Conservation (phyloP, 2,888 invertebrate genomes). For the Dynastes hyllus region DNA sequence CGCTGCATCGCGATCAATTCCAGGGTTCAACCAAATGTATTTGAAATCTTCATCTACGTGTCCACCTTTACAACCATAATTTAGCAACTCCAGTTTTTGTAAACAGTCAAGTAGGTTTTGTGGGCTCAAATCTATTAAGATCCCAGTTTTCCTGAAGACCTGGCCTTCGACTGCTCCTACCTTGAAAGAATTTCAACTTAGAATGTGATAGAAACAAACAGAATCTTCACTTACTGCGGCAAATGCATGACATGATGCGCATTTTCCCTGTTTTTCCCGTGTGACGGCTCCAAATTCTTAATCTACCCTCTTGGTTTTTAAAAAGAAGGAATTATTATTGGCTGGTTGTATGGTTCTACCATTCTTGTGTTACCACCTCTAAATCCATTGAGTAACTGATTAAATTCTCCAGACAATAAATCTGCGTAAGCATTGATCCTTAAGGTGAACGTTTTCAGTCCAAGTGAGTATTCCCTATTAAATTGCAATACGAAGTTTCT, state of each 20-base stretch:
- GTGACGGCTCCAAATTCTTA: constrained; percentile 68
- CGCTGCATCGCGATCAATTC: constrained; percentile 74
- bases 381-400: constrained; percentile 66
- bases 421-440: constrained; percentile 67
- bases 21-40: constrained; percentile 72
- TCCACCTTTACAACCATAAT: constrained; percentile 72
- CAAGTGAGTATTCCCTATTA: constrained; percentile 66
- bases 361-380: constrained; percentile 28
- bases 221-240: constrained; percentile 65
- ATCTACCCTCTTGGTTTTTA: constrained; percentile 66
- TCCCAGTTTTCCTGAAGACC: constrained; percentile 71
- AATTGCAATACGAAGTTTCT: constrained; percentile 65
- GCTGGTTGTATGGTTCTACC: background rate
- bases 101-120: constrained; percentile 76
- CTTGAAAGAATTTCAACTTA: constrained; percentile 79
- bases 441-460: constrained; percentile 63
- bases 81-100: constrained; percentile 68
- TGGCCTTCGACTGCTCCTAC: constrained; percentile 76
- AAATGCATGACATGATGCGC: constrained; percentile 69
- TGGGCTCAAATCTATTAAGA: constrained; percentile 72
- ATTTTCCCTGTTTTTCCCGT: constrained; percentile 66
- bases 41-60: constrained; percentile 71
- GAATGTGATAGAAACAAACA: constrained; percentile 44
- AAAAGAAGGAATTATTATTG: constrained; percentile 66
- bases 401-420: constrained; percentile 67